Evolutionary conservation across 1,140 invertebrate genomes (phyloP).

Genomic region (Pachypsylla venusta): DNA sequence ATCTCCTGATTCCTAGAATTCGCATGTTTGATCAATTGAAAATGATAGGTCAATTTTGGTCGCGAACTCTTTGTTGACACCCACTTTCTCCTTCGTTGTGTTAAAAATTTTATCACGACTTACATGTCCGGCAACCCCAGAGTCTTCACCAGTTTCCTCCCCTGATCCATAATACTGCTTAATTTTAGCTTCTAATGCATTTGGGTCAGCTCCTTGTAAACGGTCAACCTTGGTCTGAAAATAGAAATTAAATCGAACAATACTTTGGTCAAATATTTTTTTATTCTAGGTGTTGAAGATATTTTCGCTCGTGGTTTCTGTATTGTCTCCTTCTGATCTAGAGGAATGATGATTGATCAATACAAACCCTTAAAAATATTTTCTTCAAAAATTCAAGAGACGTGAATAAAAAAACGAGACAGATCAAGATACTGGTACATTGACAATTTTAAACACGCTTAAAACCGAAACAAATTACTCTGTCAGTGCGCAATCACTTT

Average conservation of each 20-base stretch:
- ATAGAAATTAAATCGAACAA: slow-evolving; percentile 15
- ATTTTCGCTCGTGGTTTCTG: not conserved
- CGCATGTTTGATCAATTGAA: slow-evolving; percentile 14
- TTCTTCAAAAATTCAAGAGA: too few species aligned
- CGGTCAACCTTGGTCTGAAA: slow-evolving; percentile 57
- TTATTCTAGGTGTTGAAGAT: not conserved
- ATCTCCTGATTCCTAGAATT: too few species aligned
- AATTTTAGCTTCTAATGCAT: slow-evolving; percentile 72
- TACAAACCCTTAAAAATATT: too few species aligned
- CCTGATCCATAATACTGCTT: slow-evolving; percentile 61
- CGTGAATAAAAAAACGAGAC: too few species aligned
- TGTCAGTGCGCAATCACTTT: too few species aligned
- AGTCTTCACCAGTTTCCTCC: slow-evolving; percentile 41
- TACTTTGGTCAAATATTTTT: not conserved
- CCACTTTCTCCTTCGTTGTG: too few species aligned
- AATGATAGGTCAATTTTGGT: slow-evolving; percentile 9
- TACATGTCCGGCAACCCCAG: slow-evolving; percentile 62
- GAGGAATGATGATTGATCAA: too few species aligned
- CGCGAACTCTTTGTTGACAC: slow-evolving; percentile 26
- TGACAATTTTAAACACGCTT: too few species aligned
- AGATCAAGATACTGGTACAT: too few species aligned
- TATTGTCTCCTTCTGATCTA: not conserved
- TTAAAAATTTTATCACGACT: slow-evolving; percentile 29
- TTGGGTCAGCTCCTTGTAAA: slow-evolving; percentile 70
- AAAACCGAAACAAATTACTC: too few species aligned